Evolutionary conservation across 30 jellyfish, hydroid and myxozoan genomes (phyloP).

Genomic region (Haliclystus octoradiatus): DNA sequence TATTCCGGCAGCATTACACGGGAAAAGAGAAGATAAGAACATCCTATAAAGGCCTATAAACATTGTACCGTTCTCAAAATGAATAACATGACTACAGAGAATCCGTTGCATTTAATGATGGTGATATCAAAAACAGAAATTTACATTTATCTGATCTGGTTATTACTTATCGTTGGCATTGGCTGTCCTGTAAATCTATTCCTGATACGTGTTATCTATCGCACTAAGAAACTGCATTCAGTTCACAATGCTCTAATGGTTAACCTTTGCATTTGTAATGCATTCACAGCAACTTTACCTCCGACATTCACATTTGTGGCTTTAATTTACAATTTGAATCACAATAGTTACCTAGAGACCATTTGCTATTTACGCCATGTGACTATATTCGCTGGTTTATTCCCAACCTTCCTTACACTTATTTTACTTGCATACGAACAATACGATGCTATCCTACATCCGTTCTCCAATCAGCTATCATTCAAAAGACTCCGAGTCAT

Average conservation of each 20-base stretch:
- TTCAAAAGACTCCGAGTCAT: not conserved
- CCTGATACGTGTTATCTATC: not conserved
- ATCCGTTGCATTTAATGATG: too few species aligned
- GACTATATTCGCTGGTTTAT: slow-evolving; percentile 1
- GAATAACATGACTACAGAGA: too few species aligned
- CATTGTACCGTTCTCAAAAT: too few species aligned
- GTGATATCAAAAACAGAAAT: too few species aligned
- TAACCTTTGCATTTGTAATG: not conserved
- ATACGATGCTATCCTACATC: not conserved
- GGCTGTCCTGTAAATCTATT: not conserved
- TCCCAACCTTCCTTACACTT: not conserved
- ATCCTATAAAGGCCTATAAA: too few species aligned
- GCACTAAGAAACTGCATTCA: not conserved
- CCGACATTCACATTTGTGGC: slow-evolving; percentile 2
- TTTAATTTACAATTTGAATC: not conserved
- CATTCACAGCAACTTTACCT: slow-evolving; percentile 1
- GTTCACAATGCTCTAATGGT: not conserved
- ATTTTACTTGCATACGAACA: not conserved
- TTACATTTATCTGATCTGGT: not conserved
- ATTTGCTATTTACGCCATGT: slow-evolving; percentile 3
- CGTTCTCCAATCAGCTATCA: not conserved
- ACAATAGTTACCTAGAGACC: not conserved
- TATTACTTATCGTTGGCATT: not conserved
- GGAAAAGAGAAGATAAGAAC: too few species aligned
- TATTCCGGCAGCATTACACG: too few species aligned